Conservation (phyloP, 1,140 invertebrate genomes). For the Nymphalis io region DNA sequence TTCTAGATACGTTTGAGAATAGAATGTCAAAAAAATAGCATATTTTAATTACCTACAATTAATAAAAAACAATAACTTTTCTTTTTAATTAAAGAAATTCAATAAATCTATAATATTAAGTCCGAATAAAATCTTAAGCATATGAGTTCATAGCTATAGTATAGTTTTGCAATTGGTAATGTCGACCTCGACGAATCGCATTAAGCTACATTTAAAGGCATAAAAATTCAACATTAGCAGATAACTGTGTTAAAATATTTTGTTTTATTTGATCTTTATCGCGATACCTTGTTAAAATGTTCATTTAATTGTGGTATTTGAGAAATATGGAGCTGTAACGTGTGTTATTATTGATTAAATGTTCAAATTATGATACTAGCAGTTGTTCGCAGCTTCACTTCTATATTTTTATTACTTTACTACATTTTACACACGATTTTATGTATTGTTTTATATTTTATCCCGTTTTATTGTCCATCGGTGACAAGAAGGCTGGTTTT, state of each 20-base stretch:
- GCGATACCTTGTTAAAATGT: conserved; percentile 22
- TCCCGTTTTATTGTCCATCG: too few species aligned
- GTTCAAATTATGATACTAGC: neutral
- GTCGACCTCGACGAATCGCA: neutral
- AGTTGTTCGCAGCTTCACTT: neutral
- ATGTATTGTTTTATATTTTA: too few species aligned
- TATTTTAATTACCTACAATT: too few species aligned
- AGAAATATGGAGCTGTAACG: conserved; percentile 6
- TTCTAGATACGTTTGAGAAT: too few species aligned
- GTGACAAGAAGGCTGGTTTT: too few species aligned
- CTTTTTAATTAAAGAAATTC: too few species aligned
- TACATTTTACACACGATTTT: too few species aligned
- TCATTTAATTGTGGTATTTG: conserved; percentile 18
- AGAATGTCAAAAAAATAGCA: too few species aligned
- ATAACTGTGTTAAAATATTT: conserved; percentile 24
- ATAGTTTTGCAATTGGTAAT: neutral
- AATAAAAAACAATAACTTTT: too few species aligned
- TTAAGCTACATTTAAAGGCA: conserved; percentile 10
- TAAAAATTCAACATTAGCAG: conserved; percentile 14
- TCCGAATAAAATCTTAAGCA: neutral
- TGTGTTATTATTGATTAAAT: neutral
- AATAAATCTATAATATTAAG: neutral
- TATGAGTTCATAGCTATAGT: neutral
- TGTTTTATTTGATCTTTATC: conserved; percentile 28
- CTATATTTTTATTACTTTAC: too few species aligned